phyloP scores from a whole-genome alignment of 2,888 invertebrate genomes.

The Mythimna impura region DNA sequence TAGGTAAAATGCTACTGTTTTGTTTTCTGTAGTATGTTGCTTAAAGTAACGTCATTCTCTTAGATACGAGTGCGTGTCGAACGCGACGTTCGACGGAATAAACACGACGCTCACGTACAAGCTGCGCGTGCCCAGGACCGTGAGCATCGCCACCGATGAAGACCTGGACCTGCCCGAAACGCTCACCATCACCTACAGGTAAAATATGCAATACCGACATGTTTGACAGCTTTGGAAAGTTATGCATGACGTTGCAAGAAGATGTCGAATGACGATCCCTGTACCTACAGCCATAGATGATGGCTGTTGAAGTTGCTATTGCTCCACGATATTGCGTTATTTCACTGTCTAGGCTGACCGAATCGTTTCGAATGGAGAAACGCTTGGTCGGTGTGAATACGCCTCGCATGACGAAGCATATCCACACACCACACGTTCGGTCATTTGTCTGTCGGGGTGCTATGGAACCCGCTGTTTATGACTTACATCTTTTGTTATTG shows the following conservation, averaged over 20 bases:
- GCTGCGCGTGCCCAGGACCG: conserved; percentile 83
- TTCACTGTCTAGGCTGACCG: too few species aligned
- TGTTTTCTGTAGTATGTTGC: background rate
- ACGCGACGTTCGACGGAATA: conserved; percentile 96
- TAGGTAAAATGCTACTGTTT: background rate
- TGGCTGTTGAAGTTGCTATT: too few species aligned
- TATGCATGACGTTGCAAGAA: too few species aligned
- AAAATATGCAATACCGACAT: too few species aligned
- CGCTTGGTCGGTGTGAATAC: too few species aligned
- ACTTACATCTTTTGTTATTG: background rate
- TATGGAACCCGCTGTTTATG: background rate
- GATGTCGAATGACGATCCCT: too few species aligned
- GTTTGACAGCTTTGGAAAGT: too few species aligned
- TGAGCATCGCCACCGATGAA: conserved; percentile 45
- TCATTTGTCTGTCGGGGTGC: background rate
- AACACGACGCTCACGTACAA: conserved; percentile 92
- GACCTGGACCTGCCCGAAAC: conserved; percentile 54
- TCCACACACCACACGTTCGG: too few species aligned
- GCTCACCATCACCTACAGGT: conserved; percentile 58
- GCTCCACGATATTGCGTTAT: background rate
- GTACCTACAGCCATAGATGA: too few species aligned
- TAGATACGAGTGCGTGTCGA: conserved; percentile 96
- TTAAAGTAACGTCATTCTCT: background rate
- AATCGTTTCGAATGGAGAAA: too few species aligned
- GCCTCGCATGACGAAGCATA: too few species aligned